Conservation (phyloP, 2,113 vertebrate genomes). For the Apodemus speciosus region DNA sequence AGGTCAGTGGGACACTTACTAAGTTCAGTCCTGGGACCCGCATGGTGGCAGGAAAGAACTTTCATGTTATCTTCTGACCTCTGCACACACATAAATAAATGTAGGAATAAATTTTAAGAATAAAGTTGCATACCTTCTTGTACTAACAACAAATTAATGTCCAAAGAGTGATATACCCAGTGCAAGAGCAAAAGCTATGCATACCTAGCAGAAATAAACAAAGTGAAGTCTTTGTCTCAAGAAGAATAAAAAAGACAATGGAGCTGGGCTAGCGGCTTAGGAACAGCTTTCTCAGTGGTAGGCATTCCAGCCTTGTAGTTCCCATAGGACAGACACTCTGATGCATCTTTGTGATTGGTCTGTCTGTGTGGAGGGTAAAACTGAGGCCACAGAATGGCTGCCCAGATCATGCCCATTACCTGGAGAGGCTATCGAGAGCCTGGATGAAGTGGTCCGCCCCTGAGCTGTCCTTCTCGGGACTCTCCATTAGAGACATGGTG, state of each 20-base stretch:
- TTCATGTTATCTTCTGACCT: background rate
- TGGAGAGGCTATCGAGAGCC: constrained; percentile 96
- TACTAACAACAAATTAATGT: background rate
- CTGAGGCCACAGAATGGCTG: background rate
- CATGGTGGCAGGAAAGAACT: background rate
- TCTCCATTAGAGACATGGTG: constrained; percentile 92
- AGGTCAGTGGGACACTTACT: background rate
- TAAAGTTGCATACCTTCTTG: background rate
- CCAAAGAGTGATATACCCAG: background rate
- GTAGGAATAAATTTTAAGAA: background rate
- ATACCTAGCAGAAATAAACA: background rate
- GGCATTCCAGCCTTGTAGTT: background rate
- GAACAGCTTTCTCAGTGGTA: background rate
- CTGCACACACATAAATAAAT: background rate
- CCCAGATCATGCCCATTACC: constrained; percentile 81
- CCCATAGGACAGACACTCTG: background rate
- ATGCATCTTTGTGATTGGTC: background rate
- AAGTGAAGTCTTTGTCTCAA: background rate
- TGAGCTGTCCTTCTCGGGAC: constrained; percentile 88
- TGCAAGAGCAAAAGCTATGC: background rate
- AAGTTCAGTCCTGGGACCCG: background rate
- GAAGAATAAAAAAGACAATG: background rate
- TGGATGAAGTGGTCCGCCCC: constrained; percentile 93
- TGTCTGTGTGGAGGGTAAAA: background rate
- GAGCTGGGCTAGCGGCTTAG: background rate